Evolutionary conservation across 2,797 vertebrate species (phyloP).

Genomic region (Oreonectes daqikongensis): DNA sequence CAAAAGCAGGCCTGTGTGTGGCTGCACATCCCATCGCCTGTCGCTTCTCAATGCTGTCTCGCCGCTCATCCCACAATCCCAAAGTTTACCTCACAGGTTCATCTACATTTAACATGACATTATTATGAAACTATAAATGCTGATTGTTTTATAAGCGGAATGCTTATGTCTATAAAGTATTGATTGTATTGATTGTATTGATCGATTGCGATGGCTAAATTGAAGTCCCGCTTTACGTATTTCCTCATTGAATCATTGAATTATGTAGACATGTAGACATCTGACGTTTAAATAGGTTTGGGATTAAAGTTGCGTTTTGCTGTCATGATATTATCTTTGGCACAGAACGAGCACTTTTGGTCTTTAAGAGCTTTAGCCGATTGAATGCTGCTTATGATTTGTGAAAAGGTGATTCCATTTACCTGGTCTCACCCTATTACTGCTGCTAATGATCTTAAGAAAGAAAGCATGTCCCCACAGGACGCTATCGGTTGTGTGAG

Average conservation of each 20-base stretch:
- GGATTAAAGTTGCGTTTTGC: too few relatives aligned
- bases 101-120: too few relatives aligned
- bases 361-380: not conserved
- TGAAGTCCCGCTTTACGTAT: too few relatives aligned
- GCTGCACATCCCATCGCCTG: not conserved
- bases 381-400: slow-evolving; percentile 3
- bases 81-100: too few relatives aligned
- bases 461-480: not conserved
- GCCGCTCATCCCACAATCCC: too few relatives aligned
- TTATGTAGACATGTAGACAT: not conserved
- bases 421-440: slow-evolving; percentile 15
- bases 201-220: too few relatives aligned
- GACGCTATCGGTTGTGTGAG: not conserved
- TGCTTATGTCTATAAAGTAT: too few relatives aligned
- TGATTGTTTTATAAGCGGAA: too few relatives aligned
- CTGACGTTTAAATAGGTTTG: not conserved
- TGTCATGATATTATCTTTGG: too few relatives aligned
- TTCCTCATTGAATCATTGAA: too few relatives aligned
- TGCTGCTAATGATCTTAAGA: slow-evolving; percentile 17
- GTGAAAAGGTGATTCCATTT: slow-evolving; percentile 4
- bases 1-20: slow-evolving; percentile 47
- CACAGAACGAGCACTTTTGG: not conserved
- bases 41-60: not conserved
- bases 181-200: too few relatives aligned
- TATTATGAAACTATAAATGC: too few relatives aligned